Conservation (phyloP, 2,888 invertebrate genomes). For the Caenorhabditis becei region DNA sequence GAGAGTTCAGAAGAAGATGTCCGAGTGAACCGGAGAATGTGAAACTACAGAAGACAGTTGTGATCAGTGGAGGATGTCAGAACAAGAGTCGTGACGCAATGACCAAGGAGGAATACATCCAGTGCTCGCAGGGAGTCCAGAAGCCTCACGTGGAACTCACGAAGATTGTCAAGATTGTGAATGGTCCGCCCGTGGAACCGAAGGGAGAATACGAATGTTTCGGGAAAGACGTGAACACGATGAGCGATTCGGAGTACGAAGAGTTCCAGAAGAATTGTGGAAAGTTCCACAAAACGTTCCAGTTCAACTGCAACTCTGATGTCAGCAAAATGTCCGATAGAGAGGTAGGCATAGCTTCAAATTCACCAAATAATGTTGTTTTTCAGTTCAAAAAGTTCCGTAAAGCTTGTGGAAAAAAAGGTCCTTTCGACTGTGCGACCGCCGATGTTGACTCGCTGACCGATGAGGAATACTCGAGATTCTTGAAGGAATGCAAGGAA, state of each 20-base stretch:
- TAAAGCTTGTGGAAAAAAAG: slow-evolving; percentile 36
- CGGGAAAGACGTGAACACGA: slow-evolving; percentile 14
- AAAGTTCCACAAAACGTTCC: slow-evolving; percentile 15
- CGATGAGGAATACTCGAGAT: slow-evolving; percentile 28
- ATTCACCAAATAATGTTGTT: background rate
- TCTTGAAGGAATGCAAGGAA: slow-evolving; percentile 18
- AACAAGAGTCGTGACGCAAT: slow-evolving; percentile 27
- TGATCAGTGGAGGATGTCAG: slow-evolving; percentile 5
- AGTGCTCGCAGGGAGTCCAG: background rate
- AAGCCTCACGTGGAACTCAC: slow-evolving; percentile 16
- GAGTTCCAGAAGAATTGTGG: slow-evolving; percentile 23
- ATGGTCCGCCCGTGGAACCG: background rate
- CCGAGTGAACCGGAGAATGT: slow-evolving; percentile 3
- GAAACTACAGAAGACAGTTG: slow-evolving; percentile 14
- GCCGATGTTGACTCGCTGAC: slow-evolving; percentile 18
- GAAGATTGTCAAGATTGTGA: slow-evolving; percentile 27
- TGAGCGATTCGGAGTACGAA: slow-evolving; percentile 19
- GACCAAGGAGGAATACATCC: slow-evolving; percentile 28
- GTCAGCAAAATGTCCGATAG: slow-evolving; percentile 31
- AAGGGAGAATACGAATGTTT: slow-evolving; percentile 7
- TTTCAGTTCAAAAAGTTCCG: slow-evolving; percentile 42
- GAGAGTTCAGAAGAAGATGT: slow-evolving; percentile 19
- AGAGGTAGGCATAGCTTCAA: slow-evolving; percentile 5
- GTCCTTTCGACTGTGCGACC: slow-evolving; percentile 25
- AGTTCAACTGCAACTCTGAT: slow-evolving; percentile 35